phyloP scores from a whole-genome alignment of 92 coral and sea anemone genomes.

The Diadumene lineata region DNA sequence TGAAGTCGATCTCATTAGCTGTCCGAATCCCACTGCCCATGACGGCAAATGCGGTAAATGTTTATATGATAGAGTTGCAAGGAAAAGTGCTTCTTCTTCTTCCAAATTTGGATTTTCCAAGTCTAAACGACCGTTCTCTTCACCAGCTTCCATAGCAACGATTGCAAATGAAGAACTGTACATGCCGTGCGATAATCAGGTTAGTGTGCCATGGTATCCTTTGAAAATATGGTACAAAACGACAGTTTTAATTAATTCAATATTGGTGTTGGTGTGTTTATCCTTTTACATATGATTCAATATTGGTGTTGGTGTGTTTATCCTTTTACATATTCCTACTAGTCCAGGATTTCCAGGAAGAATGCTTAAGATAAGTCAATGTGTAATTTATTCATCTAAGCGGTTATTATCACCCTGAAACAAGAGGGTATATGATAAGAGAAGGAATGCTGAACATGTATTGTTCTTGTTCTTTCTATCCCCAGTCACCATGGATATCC shows the following conservation, averaged over 20 bases:
- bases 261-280: background rate
- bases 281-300: background rate
- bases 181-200: constrained; percentile 30
- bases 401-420: background rate
- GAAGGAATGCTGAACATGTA: background rate
- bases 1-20: constrained; percentile 39
- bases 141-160: constrained; percentile 26
- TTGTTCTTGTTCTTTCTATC: background rate
- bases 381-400: background rate
- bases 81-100: constrained; percentile 16
- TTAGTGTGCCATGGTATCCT: background rate
- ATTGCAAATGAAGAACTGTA: constrained; percentile 30
- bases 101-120: constrained; percentile 14
- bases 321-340: background rate
- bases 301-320: background rate
- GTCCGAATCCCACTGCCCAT: constrained; percentile 43
- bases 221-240: too few species aligned
- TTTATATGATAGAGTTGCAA: constrained; percentile 31
- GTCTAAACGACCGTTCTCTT: constrained; percentile 4
- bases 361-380: background rate
- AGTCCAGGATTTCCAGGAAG: background rate
- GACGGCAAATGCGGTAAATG: constrained; percentile 47
- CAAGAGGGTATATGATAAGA: too few species aligned
- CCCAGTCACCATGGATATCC: constrained; percentile 36
- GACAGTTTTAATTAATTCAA: too few species aligned